Evolutionary conservation across 2,113 vertebrate genomes (phyloP), one percentile per base, ranked within the genome.

Genomic region (Hippoglossus stenolepis): DNA sequence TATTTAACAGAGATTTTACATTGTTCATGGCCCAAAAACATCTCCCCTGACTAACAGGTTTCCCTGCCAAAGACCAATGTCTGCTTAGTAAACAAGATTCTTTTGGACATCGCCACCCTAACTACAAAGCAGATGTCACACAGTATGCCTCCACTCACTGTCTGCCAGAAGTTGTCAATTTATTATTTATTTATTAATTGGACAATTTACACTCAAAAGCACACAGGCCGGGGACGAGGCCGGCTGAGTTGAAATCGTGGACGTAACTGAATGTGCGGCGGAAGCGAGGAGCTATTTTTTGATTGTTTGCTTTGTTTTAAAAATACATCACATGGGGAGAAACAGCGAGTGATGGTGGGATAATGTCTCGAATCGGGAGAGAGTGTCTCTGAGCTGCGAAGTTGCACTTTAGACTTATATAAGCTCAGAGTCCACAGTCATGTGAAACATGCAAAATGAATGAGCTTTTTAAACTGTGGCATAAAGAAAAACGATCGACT

Each of bases 101-200:
- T 89, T 90, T 91, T 92, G 92, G 91, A 92, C 91, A 86, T 89
- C 70, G 31, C 75, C 86, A 56, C 86, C 79, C 79, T 77, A 87
- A 90, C 87, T 90, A 92, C 89, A 90, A 92, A 93, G 83, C 92
- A 93, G 90, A 93, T 92, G 92, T 89, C 91, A 91, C 90, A 65
- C 92, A 93, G 89, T 91, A 91, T 91, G 90, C 87, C 76, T 85
- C 75, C 63, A 63, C 75, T 89, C 72, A 79, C 71, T 88, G 65
- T 86, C 85, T 92, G 91, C 89, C 90, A 92, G 87, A 87, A 91
- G 75, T 89, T 77, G 86, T 87, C 80, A 82, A 69, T 86, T 89
- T 75, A 77, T 88, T 85, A 90, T 87, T 90, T 86, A 91, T 85
- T 90, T 88, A 90, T 87, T 77, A 79, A 87, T 87, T 74, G 73